These are phyloP conservation scores for Hippasteria phrygiana DNA, from an alignment of 53 echinoderm and acorn worm genomes.

Conservation along the genomic window DNA sequence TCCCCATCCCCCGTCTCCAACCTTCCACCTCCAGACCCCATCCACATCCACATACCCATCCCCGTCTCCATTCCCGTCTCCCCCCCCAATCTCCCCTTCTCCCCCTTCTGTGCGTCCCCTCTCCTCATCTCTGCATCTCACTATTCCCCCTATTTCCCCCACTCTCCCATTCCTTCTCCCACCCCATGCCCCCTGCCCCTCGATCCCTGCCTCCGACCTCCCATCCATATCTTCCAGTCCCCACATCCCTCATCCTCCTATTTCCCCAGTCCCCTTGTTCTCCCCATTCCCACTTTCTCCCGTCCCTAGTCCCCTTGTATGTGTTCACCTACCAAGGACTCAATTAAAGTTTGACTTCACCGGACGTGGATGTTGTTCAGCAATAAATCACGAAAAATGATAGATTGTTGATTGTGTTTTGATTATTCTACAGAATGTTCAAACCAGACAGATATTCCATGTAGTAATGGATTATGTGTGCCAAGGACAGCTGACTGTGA, in stretches of 20 bases:
- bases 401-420: not conserved
- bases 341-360: no score
- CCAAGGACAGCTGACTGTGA: not conserved
- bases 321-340: no score
- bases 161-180: not conserved
- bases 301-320: no score
- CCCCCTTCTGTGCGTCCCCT: not conserved
- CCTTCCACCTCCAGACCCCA: not conserved
- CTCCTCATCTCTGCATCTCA: not conserved
- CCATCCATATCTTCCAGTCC: no score
- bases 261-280: no score
- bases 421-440: not conserved
- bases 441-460: not conserved
- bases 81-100: not conserved
- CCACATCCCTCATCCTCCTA: no score
- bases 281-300: no score
- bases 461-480: conserved; percentile 20
- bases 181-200: no score
- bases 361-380: no score
- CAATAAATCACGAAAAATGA: no score
- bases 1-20: not conserved
- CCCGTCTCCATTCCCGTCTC: not conserved
- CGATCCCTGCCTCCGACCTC: no score
- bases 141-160: not conserved
- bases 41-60: not conserved